Conservation (phyloP, 1,140 invertebrate species). For the Leptopilina boulardi region DNA sequence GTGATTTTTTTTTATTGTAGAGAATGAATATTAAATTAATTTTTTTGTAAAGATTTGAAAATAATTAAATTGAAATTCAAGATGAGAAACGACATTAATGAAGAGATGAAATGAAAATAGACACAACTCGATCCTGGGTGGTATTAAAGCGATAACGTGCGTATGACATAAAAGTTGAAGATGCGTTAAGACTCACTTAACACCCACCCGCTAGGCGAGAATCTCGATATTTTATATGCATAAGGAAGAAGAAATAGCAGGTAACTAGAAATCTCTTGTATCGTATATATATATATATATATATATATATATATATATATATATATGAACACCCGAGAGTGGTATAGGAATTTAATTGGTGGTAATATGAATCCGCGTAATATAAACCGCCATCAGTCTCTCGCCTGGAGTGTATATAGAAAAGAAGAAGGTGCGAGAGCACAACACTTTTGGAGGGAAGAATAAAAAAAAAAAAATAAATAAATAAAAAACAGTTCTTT, state of each 20-base stretch:
- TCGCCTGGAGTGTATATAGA: constrained; percentile 47
- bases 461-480: too few relatives aligned
- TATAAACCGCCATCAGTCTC: constrained; percentile 67
- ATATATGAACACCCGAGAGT: constrained; percentile 54
- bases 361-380: constrained; percentile 70
- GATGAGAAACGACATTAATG: neutral
- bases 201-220: constrained; percentile 34
- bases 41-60: too few relatives aligned
- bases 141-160: constrained; percentile 24
- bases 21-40: too few relatives aligned
- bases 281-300: too few relatives aligned
- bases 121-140: neutral
- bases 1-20: too few relatives aligned
- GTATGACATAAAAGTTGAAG: constrained; percentile 34
- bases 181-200: constrained; percentile 37
- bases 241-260: constrained; percentile 11
- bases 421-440: neutral
- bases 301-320: too few relatives aligned
- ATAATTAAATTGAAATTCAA: too few relatives aligned
- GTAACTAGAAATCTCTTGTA: constrained; percentile 45
- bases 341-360: constrained; percentile 69
- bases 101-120: neutral
- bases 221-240: neutral
- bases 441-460: neutral
- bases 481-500: neutral